These are phyloP conservation scores for Mastomys natalensis DNA, from an alignment of 2,113 vertebrate genomes.

Conservation along the genomic window DNA sequence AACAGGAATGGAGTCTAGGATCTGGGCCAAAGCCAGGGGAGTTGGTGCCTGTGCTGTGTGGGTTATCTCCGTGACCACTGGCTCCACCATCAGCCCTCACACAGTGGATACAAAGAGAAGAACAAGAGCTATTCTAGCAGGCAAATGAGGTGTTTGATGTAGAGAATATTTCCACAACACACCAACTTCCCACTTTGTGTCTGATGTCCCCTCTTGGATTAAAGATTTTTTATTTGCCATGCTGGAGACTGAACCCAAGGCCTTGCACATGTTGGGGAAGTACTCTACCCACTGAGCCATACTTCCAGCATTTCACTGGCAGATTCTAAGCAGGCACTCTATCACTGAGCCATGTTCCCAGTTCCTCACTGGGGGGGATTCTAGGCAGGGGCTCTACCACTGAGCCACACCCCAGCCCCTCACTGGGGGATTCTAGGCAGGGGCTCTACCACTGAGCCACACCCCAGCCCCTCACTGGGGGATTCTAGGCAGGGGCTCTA, in stretches of 20 bases:
- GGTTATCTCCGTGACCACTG: background rate
- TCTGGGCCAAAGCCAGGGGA: background rate
- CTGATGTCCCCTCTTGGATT: background rate
- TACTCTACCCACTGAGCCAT: background rate
- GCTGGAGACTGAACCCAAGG: background rate
- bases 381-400: background rate
- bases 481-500: background rate
- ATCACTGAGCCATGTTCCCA: background rate
- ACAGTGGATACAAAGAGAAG: background rate
- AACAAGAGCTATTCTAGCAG: background rate
- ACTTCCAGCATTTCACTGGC: background rate
- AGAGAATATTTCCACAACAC: background rate
- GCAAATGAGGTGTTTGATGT: background rate
- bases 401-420: background rate
- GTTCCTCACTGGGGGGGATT: background rate
- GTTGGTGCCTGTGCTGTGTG: background rate
- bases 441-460: background rate
- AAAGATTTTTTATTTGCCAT: background rate
- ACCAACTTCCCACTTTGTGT: accelerated
- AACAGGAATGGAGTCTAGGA: background rate
- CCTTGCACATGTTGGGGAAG: background rate
- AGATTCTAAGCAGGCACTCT: background rate
- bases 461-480: background rate
- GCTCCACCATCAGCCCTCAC: background rate
- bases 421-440: background rate